Conservation (phyloP, 2,797 vertebrate species). For the Poeciliopsis infans region DNA sequence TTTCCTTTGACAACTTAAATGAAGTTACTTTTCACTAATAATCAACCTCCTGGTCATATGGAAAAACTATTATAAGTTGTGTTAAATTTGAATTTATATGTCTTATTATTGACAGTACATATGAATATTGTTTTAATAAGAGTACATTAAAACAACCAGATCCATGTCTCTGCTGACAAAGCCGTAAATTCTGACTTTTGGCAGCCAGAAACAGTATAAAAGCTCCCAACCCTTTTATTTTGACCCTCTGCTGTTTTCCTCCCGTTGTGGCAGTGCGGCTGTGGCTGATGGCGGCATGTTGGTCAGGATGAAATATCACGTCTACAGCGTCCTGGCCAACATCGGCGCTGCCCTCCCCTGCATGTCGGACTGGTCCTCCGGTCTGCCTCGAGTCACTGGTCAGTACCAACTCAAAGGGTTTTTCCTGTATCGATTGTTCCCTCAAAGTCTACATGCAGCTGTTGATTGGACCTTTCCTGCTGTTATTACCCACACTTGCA, state of each 20-base stretch:
- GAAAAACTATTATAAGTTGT: neutral
- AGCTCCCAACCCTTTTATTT: neutral
- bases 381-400: conserved; percentile 96
- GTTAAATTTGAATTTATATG: too few species aligned
- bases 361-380: conserved; percentile 84
- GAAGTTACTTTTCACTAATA: neutral
- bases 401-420: conserved; percentile 22
- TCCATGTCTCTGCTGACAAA: neutral
- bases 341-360: conserved; percentile 86
- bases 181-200: neutral
- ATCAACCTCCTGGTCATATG: neutral
- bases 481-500: neutral
- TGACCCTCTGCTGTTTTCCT: neutral
- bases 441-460: neutral
- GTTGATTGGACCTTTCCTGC: neutral
- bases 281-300: conserved; percentile 74
- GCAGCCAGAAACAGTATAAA: neutral
- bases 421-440: neutral
- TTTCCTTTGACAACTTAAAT: neutral
- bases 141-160: too few species aligned
- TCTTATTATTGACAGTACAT: too few species aligned
- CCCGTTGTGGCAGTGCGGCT: conserved; percentile 67
- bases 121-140: too few species aligned
- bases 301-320: conserved; percentile 90
- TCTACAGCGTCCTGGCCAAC: conserved; percentile 87